Percentiles rank a stretch among this genome's conserved stretches.
Evolutionary conservation across 2,113 vertebrate genomes (phyloP).

Genomic region (Lamprotornis superbus): DNA sequence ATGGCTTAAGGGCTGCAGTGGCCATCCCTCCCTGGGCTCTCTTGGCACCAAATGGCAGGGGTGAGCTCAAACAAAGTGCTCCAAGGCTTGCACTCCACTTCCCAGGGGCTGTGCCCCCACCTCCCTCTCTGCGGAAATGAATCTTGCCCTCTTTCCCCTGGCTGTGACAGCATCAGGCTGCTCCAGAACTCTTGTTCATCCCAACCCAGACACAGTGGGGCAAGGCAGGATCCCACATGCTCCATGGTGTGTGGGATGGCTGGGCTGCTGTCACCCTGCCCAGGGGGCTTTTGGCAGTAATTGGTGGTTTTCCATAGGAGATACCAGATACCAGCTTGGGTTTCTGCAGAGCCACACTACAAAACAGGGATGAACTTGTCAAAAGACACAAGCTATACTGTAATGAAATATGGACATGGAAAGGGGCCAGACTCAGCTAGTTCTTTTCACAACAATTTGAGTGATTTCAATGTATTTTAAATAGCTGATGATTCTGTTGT

Average conservation of each 20-base stretch:
- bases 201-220: background rate
- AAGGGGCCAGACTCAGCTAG: background rate
- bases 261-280: background rate
- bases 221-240: fast-evolving
- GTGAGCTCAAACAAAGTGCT: constrained; percentile 35
- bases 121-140: background rate
- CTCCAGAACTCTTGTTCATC: background rate
- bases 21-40: constrained; percentile 13
- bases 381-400: background rate
- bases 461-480: background rate
- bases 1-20: background rate
- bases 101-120: background rate
- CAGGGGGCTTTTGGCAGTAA: background rate
- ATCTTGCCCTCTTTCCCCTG: background rate
- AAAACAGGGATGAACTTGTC: background rate
- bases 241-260: background rate
- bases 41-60: constrained; percentile 41
- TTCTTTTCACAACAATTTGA: background rate
- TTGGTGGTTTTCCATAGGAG: background rate
- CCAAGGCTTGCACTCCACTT: background rate
- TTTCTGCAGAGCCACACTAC: background rate
- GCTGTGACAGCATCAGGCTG: background rate
- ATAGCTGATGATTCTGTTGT: background rate
- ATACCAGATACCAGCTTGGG: no score
- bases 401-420: background rate